Percentiles rank a stretch among this genome's conserved stretches.
phyloP scores from a whole-genome alignment of 2,113 vertebrate genomes.

The Hippocampus comes region DNA sequence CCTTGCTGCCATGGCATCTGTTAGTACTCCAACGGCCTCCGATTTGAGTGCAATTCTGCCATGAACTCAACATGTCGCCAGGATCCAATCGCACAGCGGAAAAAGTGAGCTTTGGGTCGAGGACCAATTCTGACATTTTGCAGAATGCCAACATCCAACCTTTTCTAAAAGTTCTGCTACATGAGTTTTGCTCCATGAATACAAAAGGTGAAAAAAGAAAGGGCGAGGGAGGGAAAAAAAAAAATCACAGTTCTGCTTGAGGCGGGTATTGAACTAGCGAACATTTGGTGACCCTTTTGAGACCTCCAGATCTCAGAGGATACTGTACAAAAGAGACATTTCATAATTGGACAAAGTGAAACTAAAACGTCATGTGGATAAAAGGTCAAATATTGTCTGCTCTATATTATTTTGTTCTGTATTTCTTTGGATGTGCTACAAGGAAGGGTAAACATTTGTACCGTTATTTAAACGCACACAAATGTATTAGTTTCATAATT shows the following conservation, averaged over 20 bases:
- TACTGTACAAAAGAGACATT: conserved; percentile 35
- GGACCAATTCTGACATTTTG: conserved; percentile 63
- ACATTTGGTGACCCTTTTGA: conserved; percentile 38
- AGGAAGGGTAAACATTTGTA: background rate
- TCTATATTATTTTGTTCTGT: background rate
- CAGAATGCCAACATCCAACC: conserved; percentile 59
- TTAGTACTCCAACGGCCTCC: conserved; percentile 60
- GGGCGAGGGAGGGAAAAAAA: conserved; percentile 7
- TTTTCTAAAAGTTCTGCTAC: conserved; percentile 60
- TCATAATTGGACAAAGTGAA: conserved; percentile 49
- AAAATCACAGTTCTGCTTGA: conserved; percentile 39
- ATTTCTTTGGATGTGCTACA: background rate
- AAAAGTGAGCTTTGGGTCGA: conserved; percentile 45
- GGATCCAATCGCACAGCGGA: conserved; percentile 63
- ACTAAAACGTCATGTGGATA: conserved; percentile 19
- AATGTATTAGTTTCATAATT: background rate
- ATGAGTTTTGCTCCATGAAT: conserved; percentile 45
- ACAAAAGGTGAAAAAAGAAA: conserved; percentile 27
- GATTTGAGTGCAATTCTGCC: conserved; percentile 56
- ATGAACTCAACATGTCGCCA: conserved; percentile 51
- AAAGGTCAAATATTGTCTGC: conserved; percentile 14
- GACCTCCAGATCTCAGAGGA: conserved; percentile 39
- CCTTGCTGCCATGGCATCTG: conserved; percentile 67
- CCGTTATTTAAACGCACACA: conserved; percentile 4
- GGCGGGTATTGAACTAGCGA: conserved; percentile 41